Evolutionary conservation across 2,797 vertebrate genomes (phyloP).

Genomic region (Xerus rutilus): DNA sequence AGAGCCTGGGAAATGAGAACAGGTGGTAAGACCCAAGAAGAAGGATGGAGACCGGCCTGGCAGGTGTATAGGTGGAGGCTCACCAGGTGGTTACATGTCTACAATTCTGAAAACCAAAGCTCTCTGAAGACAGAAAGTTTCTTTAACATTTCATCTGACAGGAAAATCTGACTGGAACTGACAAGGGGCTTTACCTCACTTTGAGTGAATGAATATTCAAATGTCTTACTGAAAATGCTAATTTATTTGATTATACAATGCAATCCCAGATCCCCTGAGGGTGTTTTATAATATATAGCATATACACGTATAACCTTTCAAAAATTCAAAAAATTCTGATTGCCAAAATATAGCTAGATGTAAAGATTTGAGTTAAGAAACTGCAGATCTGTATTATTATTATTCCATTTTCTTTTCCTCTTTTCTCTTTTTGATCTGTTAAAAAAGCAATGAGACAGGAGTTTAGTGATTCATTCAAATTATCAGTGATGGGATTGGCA

Average conservation of each 20-base stretch:
- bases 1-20: not conserved
- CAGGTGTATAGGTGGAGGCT: not conserved
- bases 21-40: not conserved
- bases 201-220: not conserved
- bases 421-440: not conserved
- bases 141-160: not conserved
- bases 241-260: not conserved
- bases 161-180: not conserved
- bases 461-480: not conserved
- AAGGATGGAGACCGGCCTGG: not conserved
- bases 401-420: not conserved
- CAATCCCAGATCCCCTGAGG: not conserved
- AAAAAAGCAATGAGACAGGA: not conserved
- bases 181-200: not conserved
- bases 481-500: not conserved
- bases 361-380: constrained; percentile 3
- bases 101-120: not conserved
- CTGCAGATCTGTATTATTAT: not conserved
- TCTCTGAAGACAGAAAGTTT: not conserved
- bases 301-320: not conserved
- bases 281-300: not conserved
- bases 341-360: not conserved
- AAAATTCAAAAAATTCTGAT: not conserved
- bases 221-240: constrained; percentile 20
- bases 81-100: not conserved